Percentiles rank a stretch among this genome's conserved stretches.
These are phyloP conservation scores for Lepidonotus clava DNA, from an alignment of 2,888 invertebrate species.

Conservation along the genomic window DNA sequence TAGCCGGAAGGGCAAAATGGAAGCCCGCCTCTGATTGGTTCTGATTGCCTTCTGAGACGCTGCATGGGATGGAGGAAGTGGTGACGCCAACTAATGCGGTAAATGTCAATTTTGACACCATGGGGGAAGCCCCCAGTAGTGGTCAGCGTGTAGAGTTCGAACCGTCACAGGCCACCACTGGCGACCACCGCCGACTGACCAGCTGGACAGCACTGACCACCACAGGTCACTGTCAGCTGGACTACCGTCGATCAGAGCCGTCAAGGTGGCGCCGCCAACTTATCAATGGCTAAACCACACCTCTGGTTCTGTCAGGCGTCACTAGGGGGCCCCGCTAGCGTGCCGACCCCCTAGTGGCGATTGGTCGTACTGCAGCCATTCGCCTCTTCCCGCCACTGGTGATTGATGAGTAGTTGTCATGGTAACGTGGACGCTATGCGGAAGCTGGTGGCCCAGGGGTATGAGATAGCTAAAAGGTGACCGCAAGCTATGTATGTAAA, in stretches of 20 bases:
- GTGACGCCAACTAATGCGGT: no score
- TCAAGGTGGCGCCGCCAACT: no score
- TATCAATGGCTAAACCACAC: slow-evolving; percentile 19
- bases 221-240: background rate
- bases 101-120: background rate
- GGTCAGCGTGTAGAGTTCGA: background rate
- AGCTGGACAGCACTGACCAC: background rate
- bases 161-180: background rate
- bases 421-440: slow-evolving; percentile 7
- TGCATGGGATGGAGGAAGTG: no score
- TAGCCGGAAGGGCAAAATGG: no score
- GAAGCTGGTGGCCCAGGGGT: background rate
- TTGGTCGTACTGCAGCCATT: background rate
- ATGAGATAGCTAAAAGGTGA: background rate
- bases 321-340: background rate
- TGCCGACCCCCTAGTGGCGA: background rate
- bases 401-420: slow-evolving; percentile 14
- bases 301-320: slow-evolving; percentile 15
- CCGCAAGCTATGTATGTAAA: no score
- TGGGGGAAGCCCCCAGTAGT: background rate
- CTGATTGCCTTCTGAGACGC: no score
- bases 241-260: background rate
- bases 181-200: slow-evolving; percentile 5
- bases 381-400: slow-evolving; percentile 13
- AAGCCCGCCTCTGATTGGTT: no score